Base-by-base conservation (phyloP, 2,113 vertebrate genomes). In the Xiphophorus hellerii region DNA sequence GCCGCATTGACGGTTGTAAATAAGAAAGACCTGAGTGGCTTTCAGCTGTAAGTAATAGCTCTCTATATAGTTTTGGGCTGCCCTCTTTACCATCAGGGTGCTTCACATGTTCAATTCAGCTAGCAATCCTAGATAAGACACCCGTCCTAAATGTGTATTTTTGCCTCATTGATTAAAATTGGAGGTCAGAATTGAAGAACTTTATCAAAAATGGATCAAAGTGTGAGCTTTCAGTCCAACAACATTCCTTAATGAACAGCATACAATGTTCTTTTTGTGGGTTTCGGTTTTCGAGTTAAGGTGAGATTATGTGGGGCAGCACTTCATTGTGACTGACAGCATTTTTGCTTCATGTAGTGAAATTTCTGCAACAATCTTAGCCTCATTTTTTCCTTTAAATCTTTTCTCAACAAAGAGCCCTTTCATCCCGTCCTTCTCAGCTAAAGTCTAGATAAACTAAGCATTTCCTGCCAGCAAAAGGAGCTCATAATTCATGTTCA, bases 41-140 rank as follows among this genome's bases (percentile, higher is more conserved):
- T 89, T 90, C 82, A 83, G 78, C 78, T 88, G 73, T 85, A 91
- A 93, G 84, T 92, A 92, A 93, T 86, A 81, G 80, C 48, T 88
- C 90, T 89, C 81, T 87, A 27, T 87, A 88, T 87, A 71, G 82
- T 87, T 86, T 31, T 81, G 81, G 81, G 83, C 84, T 88, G 81
- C 72, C 66, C 76, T 79, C 62, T 51, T 62, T 61, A 72, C 72
- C 79, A 71, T 74, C 48, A 71, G 48, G 60, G 69, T 74, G 73
- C 74, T 70, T 74, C n/a, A 72, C 74, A 81, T 28, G 77, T 77
- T 73, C 81, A 72, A 29, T 66, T 62, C 58, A 70, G 63, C 70
- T 73, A 73, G 66, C 28, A 42, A 17, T 22, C 25, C 75, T 70
- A 48, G 12, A 37, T 37, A 37, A 37, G 51, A 11, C 29, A 3